Evolutionary conservation across 1,140 invertebrate species (phyloP).

Genomic region (Drosophila pruinosa): DNA sequence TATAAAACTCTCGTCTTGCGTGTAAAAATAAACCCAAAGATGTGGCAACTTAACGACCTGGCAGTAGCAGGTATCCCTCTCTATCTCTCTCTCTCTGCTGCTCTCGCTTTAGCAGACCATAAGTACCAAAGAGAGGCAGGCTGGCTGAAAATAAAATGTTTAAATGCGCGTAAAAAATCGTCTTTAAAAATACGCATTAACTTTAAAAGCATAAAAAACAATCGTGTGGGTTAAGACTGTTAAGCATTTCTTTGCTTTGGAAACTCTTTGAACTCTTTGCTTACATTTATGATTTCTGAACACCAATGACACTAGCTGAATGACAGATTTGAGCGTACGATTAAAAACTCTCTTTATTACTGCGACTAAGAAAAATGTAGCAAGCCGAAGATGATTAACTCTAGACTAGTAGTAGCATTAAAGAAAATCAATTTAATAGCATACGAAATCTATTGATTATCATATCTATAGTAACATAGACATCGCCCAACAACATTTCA

Average conservation of each 20-base stretch:
- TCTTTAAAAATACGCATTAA: constrained; percentile 71
- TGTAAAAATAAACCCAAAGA: constrained; percentile 43
- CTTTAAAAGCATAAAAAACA: constrained; percentile 45
- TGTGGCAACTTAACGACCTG: constrained; percentile 66
- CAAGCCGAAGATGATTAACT: no score
- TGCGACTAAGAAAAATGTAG: no score
- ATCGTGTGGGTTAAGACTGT: constrained; percentile 22
- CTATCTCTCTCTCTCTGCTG: neutral
- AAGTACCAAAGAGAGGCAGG: constrained; percentile 3
- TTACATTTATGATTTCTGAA: neutral
- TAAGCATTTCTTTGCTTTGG: constrained; percentile 18
- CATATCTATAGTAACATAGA: no score
- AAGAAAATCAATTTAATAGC: no score
- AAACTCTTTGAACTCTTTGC: constrained; percentile 3
- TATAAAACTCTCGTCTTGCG: constrained; percentile 50
- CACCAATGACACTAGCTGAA: constrained; percentile 12
- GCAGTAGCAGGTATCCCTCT: constrained; percentile 53
- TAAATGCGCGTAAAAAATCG: constrained; percentile 53
- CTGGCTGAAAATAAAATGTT: constrained; percentile 54
- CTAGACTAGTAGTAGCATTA: no score
- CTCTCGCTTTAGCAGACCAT: no score
- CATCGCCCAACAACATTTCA: no score
- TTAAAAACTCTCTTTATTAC: neutral
- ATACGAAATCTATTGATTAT: no score
- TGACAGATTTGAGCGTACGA: neutral